Percentiles rank a stretch among this genome's conserved stretches.
Evolutionary conservation across 2,797 vertebrate species (phyloP).

Genomic region (Lacerta agilis): DNA sequence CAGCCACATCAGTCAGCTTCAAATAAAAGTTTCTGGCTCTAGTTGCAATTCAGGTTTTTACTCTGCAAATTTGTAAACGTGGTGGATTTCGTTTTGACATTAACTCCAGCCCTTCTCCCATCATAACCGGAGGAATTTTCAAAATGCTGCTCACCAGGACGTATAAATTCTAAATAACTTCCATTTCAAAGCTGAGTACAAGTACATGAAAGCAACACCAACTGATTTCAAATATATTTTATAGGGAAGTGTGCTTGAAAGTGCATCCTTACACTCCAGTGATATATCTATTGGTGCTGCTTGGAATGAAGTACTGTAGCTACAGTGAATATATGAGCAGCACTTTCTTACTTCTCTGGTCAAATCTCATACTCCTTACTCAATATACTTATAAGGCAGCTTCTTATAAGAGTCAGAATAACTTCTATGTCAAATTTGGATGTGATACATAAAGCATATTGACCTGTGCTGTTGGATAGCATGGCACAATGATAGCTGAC

Average conservation of each 20-base stretch:
- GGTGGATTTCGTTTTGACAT: background rate
- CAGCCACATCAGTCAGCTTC: background rate
- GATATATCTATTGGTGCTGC: background rate
- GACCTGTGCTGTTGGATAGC: background rate
- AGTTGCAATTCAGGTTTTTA: background rate
- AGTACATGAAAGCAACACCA: background rate
- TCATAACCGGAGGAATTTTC: background rate
- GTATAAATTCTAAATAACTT: background rate
- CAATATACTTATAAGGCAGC: too few relatives aligned
- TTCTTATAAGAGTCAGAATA: too few relatives aligned
- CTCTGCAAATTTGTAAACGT: background rate
- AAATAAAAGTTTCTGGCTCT: background rate
- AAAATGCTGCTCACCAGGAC: background rate
- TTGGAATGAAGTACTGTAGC: background rate
- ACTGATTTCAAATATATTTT: background rate
- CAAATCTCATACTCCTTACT: background rate
- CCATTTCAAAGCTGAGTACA: background rate
- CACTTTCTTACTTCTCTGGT: background rate
- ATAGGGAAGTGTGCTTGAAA: background rate
- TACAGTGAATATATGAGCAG: background rate
- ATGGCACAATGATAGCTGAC: background rate
- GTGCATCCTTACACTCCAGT: background rate
- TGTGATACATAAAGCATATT: background rate
- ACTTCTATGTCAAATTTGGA: too few relatives aligned
- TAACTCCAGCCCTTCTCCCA: background rate